A percentile compares a stretch with the other conserved stretches of the same genome.
Evolutionary conservation across 2,888 invertebrate genomes (phyloP).

Genomic region (Polyommatus iphigenia): DNA sequence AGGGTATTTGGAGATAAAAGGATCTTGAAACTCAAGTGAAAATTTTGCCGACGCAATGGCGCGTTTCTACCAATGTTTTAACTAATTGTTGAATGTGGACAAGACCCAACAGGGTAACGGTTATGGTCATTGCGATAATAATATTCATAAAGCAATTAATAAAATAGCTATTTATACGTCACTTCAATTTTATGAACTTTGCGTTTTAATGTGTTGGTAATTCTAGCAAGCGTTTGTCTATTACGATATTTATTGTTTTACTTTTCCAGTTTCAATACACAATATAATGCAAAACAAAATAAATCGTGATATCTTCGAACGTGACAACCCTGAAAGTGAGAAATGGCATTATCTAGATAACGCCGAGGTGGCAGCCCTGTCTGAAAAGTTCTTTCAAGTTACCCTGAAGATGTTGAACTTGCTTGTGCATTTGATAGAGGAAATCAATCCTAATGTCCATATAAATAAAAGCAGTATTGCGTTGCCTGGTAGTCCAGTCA

Average conservation of each 20-base stretch:
- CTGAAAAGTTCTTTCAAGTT: slow-evolving; percentile 84
- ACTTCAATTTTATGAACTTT: too few species aligned
- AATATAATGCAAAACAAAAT: slow-evolving; percentile 65
- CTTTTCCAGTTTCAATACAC: slow-evolving; percentile 66
- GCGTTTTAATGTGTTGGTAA: too few species aligned
- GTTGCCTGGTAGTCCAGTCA: slow-evolving; percentile 79
- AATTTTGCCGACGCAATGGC: too few species aligned
- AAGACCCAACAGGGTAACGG: too few species aligned
- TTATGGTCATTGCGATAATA: too few species aligned
- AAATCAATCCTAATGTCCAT: slow-evolving; percentile 79
- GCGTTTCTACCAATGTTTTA: too few species aligned
- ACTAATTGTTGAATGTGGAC: too few species aligned
- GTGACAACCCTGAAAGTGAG: slow-evolving; percentile 59
- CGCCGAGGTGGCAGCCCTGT: slow-evolving; percentile 69
- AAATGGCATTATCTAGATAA: slow-evolving; percentile 69
- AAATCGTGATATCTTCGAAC: slow-evolving; percentile 67
- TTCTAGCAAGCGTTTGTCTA: too few species aligned
- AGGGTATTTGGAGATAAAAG: too few species aligned
- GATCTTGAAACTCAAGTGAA: too few species aligned
- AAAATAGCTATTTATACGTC: too few species aligned
- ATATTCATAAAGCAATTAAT: too few species aligned
- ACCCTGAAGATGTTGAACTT: slow-evolving; percentile 86
- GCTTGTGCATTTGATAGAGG: slow-evolving; percentile 87
- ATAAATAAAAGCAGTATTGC: slow-evolving; percentile 73
- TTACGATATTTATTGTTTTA: background rate